Evolutionary conservation across 2,888 invertebrate species (phyloP), one percentile per base, ranked within the genome.

Genomic region (Coleophora deauratella): DNA sequence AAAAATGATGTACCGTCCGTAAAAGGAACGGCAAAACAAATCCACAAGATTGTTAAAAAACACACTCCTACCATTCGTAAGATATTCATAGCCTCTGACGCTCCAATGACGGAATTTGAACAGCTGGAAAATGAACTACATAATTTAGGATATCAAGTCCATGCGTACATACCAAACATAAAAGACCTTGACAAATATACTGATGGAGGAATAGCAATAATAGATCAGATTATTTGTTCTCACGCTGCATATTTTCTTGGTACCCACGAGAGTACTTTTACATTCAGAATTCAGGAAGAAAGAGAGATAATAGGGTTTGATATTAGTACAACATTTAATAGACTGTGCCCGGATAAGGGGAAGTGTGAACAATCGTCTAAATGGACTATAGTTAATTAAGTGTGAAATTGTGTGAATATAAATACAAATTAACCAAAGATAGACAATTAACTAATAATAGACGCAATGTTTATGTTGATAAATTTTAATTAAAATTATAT

Each of bases 251-350:
- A 90, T 66, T 98, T 98, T 64, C 88, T 97, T 32, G 99, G 99
- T 9, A 97, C 96, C 0, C 90, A 93, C 66, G 96, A 97, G 56
- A 99, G 99, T 45, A 99, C 99, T 0, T 99, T 98, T 74, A 92
- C 98, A 0, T 98, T 94, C 71, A 89, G 99, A 42, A 99, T 99
- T 52, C 97, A 98, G 78, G 99, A 99, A 70, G 99, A 99, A 66
- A 87, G 99, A 21, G 98, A 99, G 80, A 97, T 99, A 46, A 70
- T 98, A 34, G 97, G 97, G 1, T 97, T 97, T 72, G 87, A 90
- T 6, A 85, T 89, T 33, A 79, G 89, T 21, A 90, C 91, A 8
- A 98, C 98, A 0, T 99, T 97, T 67, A 98, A 99, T 73, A 87
- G 93, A 46, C 79, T 97, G 1, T 97, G 97, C 73, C 82, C 86